Evolutionary conservation across 2,113 vertebrate species (phyloP).

Genomic region (Rhinichthys klamathensis): DNA sequence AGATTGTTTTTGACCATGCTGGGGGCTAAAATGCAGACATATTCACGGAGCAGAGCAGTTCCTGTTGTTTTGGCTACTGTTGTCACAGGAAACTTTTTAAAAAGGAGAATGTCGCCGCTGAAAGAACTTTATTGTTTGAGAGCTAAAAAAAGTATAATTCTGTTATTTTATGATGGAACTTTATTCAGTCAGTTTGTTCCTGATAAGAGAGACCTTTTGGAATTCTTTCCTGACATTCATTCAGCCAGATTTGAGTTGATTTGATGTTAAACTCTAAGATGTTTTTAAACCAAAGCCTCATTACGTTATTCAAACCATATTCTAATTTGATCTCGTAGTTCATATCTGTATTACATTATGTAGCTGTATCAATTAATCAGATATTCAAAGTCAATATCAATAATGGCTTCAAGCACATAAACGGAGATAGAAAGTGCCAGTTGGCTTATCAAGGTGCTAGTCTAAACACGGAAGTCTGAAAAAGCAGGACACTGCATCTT

Average conservation of each 20-base stretch:
- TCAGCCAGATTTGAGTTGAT: not conserved
- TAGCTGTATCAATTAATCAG: not conserved
- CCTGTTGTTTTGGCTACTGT: constrained; percentile 18
- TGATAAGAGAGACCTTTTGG: constrained; percentile 12
- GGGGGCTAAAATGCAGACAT: constrained; percentile 18
- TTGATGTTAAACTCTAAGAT: not conserved
- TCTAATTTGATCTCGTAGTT: not conserved
- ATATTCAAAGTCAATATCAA: not conserved
- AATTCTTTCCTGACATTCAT: not conserved
- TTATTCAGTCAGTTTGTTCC: constrained; percentile 20
- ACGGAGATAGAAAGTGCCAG: not conserved
- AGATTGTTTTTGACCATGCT: not conserved
- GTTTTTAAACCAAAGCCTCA: not conserved
- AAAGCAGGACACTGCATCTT: constrained; percentile 1
- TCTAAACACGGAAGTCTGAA: constrained; percentile 5
- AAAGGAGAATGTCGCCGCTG: constrained; percentile 9
- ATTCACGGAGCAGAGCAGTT: not conserved
- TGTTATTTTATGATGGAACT: not conserved
- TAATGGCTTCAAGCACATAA: not conserved
- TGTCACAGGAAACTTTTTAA: constrained; percentile 25
- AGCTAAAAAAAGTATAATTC: constrained; percentile 4
- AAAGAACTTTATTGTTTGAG: constrained; percentile 20
- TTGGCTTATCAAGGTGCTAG: not conserved
- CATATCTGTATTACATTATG: not conserved
- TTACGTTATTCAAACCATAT: not conserved